These are phyloP conservation scores for Hydra vulgaris DNA, from an alignment of 30 jellyfish, hydroid and myxozoan genomes.

Conservation along the genomic window DNA sequence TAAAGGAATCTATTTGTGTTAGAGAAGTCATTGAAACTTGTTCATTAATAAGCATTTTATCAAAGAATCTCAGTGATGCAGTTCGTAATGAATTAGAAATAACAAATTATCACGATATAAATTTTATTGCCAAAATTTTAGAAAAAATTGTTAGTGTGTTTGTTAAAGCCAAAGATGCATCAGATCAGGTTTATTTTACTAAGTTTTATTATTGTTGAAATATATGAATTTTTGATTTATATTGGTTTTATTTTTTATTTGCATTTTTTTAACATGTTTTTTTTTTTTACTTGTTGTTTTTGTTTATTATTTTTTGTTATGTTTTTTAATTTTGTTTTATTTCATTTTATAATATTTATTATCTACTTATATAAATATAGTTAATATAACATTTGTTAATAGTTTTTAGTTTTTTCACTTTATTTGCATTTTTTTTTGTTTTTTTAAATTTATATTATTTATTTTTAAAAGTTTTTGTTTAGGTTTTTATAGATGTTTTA, in stretches of 20 bases:
- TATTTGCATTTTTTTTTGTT: no score
- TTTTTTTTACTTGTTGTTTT: no score
- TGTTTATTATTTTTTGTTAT: no score
- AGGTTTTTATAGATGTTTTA: conserved; percentile 11
- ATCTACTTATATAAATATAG: no score
- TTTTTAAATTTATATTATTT: no score
- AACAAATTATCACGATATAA: conserved; percentile 7
- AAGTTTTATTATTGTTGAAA: neutral
- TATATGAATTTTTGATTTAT: neutral
- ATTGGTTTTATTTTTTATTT: no score
- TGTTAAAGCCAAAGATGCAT: neutral
- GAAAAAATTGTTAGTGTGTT: neutral
- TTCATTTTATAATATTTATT: no score
- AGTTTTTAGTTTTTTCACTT: no score
- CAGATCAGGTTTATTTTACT: neutral
- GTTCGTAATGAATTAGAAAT: conserved; percentile 4
- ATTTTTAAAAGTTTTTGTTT: neutral
- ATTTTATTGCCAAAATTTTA: conserved; percentile 1
- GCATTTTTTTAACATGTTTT: no score
- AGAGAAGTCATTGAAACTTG: neutral
- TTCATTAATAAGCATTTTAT: neutral
- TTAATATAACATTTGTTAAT: no score
- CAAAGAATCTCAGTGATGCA: conserved; percentile 7
- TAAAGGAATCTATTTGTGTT: conserved; percentile 16
- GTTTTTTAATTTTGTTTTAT: no score